Conservation (phyloP, 1,140 invertebrate species). For the Phymastichus coffea region DNA sequence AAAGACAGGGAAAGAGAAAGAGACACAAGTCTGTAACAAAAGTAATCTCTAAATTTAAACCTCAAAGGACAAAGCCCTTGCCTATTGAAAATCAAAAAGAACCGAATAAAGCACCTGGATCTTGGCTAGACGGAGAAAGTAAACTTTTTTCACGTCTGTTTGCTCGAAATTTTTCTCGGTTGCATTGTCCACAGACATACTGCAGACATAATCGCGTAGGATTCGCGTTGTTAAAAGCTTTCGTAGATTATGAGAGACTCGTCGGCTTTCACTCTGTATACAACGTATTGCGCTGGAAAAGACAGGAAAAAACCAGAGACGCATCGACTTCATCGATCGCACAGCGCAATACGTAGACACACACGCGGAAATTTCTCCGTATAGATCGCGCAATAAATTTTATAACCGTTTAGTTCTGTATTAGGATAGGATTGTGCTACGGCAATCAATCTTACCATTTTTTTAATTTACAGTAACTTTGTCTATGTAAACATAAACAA, state of each 20-base stretch:
- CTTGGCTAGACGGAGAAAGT: conserved; percentile 14
- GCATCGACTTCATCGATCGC: not conserved
- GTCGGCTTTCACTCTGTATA: not conserved
- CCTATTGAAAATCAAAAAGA: too few species aligned
- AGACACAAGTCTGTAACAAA: not conserved
- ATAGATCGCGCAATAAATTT: too few species aligned
- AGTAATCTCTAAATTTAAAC: not conserved
- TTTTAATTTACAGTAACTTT: too few species aligned
- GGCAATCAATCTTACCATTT: too few species aligned
- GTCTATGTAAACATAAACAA: too few species aligned
- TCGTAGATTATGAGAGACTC: not conserved
- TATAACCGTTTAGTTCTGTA: not conserved
- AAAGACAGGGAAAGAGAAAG: not conserved
- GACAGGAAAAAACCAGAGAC: not conserved
- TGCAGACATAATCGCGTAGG: conserved; percentile 12
- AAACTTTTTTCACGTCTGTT: not conserved
- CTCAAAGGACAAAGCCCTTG: not conserved
- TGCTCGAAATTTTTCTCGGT: not conserved
- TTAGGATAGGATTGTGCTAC: too few species aligned
- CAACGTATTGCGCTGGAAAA: not conserved
- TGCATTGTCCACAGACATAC: not conserved
- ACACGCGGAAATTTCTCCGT: conserved; percentile 3
- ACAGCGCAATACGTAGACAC: not conserved
- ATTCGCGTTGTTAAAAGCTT: conserved; percentile 2
- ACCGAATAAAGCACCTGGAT: too few species aligned